Evolutionary conservation across 2,797 vertebrate genomes (phyloP), one percentile per base, ranked within the genome.

Genomic region (Zalophus californianus): DNA sequence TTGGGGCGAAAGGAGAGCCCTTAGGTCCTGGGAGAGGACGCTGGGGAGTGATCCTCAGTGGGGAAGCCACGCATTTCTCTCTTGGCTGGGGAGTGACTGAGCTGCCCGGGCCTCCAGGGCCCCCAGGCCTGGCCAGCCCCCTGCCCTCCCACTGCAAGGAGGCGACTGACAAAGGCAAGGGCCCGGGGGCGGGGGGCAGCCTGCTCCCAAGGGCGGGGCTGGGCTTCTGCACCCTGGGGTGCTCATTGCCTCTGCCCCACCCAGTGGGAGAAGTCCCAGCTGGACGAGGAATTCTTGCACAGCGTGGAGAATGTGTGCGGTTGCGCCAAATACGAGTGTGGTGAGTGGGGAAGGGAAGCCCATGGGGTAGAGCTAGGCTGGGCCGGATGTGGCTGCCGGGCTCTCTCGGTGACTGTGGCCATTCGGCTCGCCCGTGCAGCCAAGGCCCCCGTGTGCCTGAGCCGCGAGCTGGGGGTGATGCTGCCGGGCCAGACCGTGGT

Each of bases 401-500:
- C 58, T 70, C 68, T 38, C 0, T 35, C 0, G 0, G 11, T 35
- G 68, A 96, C 70, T 7, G 2, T 8, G 8, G 21, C n/a, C 52
- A 2, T 58, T 29, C 58, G 29, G 58, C 35, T 21, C 1, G 0
- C 79, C 44, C 60, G 1, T 41, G 7, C 98, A 99, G 99, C 99
- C 98, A 99, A 99, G 66, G 99, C 99, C 94, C 99, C 99, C 0
- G 99, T 99, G 97, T 99, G 99, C 97, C 98, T 99, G 97, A 99
- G 99, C 68, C 98, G 98, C 0, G 99, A 99, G 92, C 98, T 99
- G 12, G 99, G 99, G 0, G 98, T 99, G 95, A 98, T 99, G 98
- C 98, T 98, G 92, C 99, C 99, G 0, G 99, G 99, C 89, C 99
- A 99, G 99, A 99, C 98, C 0, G 99, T 99, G 16, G 98, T 99